Evolutionary conservation across 2,888 invertebrate genomes (phyloP).

Genomic region (Uloborus plumipes): DNA sequence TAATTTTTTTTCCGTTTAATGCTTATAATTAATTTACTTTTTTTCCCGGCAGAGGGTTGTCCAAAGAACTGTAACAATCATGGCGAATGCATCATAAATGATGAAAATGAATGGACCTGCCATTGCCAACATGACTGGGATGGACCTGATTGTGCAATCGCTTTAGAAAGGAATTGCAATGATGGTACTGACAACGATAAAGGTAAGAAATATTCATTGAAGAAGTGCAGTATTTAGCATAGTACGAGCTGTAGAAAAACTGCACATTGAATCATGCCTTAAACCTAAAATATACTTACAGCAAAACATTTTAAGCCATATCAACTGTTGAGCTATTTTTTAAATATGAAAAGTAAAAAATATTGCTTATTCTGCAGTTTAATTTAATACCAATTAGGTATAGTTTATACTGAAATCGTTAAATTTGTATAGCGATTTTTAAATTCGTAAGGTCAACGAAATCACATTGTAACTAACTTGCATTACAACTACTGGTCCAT

Average conservation of each 20-base stretch:
- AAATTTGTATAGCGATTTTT: no score
- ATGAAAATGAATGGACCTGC: conserved; percentile 88
- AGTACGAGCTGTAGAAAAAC: not conserved
- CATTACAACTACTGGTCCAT: no score
- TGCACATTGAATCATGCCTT: no score
- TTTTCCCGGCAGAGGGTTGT: conserved; percentile 85
- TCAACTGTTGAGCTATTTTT: no score
- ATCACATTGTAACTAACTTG: no score
- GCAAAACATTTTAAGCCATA: no score
- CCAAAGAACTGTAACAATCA: conserved; percentile 84
- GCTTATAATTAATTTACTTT: not conserved
- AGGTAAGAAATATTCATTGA: conserved; percentile 77
- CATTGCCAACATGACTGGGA: conserved; percentile 95
- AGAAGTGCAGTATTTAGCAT: not conserved
- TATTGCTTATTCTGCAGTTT: no score
- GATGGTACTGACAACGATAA: conserved; percentile 97
- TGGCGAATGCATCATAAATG: conserved; percentile 83
- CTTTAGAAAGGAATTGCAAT: conserved; percentile 92
- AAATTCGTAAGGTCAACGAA: no score
- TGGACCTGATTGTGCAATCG: conserved; percentile 92
- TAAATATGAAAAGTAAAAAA: no score
- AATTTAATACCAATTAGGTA: no score
- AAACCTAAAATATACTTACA: no score
- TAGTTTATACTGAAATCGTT: no score
- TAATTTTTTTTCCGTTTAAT: not conserved